Conservation (phyloP, 2,113 vertebrate species). For the Neotoma lepida region DNA sequence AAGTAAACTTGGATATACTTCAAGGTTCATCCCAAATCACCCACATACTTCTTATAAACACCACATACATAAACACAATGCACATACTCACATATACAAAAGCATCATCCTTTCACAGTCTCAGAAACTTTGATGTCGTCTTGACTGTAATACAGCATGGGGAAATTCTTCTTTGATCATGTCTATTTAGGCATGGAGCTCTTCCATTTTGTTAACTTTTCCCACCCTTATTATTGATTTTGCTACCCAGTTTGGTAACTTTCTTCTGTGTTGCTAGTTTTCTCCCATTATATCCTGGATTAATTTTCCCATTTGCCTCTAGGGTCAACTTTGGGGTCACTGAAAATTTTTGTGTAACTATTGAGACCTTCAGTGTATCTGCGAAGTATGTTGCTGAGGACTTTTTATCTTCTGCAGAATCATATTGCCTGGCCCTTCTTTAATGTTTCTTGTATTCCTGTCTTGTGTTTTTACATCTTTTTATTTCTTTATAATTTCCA, state of each 20-base stretch:
- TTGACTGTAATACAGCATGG: background rate
- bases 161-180: background rate
- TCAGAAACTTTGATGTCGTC: background rate
- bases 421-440: background rate
- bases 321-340: background rate
- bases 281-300: background rate
- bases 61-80: background rate
- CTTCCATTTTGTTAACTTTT: background rate
- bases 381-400: background rate
- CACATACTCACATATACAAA: background rate
- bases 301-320: background rate
- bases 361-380: background rate
- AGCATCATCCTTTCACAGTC: background rate
- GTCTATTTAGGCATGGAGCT: background rate
- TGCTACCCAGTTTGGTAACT: background rate
- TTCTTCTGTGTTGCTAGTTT: background rate
- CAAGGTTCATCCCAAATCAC: background rate
- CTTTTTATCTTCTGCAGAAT: background rate
- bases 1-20: background rate
- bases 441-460: background rate
- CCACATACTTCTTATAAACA: background rate
- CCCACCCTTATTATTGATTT: background rate
- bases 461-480: background rate
- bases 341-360: background rate
- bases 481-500: background rate